Evolutionary conservation across 2,113 vertebrate species (phyloP), one percentile per base, ranked within the genome.

Genomic region (Eira barbara): DNA sequence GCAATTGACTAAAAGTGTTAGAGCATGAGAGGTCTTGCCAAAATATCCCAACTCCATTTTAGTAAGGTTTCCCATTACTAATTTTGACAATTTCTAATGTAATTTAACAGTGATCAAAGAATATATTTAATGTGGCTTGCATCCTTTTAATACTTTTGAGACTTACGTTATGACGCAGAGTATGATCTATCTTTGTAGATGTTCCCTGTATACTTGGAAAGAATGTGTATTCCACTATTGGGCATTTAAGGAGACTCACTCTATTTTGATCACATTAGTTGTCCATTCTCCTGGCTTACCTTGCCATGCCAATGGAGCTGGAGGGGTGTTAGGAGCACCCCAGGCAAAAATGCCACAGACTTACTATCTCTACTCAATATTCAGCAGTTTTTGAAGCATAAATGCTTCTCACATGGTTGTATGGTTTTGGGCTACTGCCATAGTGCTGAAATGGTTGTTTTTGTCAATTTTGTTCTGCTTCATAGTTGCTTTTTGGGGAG

Each of bases 401-500:
- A 79, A 57, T 57, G 20, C 36, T 63, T 82, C 20, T 82, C 74
- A 69, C 8, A 36, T 52, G 94, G 57, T 86, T 84, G 31, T 52
- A 52, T 94, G 55, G 14, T 20, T 95, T 95, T 97, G 87, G 21
- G 78, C 55, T 89, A 12, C 55, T 95, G 57, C 47, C 55, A 31
- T 27, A 27, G 27, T 81, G n/a, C 67, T 65, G 57, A 36, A 91
- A 61, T 89, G n/a, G 20, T 94, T 47, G n/a, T 57, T 96, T 88
- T 96, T 82, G 34, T 90, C 67, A 78, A 34, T 71, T 96, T 85
- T 86, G 15, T 82, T 93, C n/a, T 49, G 55, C 67, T 90, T 96
- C 83, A 45, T 76, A 52, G 9, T 84, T 95, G 59, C 21, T 86
- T 82, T 76, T n/a, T 7, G 14, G 49, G 31, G 92, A 78, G 25